A percentile compares a stretch with the other conserved stretches of the same genome.
Evolutionary conservation across 2,888 invertebrate genomes (phyloP).

Genomic region (Chymomyza procnemis): DNA sequence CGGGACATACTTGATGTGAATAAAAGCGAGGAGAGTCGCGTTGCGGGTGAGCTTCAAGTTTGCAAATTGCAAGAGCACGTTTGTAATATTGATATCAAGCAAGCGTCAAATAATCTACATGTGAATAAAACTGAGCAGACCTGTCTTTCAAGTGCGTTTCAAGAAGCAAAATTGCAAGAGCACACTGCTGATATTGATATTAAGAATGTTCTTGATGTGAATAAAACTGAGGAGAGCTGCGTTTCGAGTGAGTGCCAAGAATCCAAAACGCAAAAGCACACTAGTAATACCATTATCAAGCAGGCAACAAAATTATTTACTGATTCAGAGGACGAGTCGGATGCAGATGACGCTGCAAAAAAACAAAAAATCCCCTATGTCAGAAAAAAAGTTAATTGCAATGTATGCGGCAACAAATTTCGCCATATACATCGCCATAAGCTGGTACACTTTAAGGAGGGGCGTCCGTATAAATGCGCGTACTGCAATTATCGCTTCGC

Average conservation of each 20-base stretch:
- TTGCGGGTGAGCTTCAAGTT: not conserved
- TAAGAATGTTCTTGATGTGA: not conserved
- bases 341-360: constrained; percentile 18
- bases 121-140: no score
- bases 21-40: not conserved
- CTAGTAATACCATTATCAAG: not conserved
- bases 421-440: constrained; percentile 77
- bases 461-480: constrained; percentile 64
- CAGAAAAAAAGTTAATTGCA: no score
- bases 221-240: not conserved
- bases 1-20: no score
- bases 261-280: not conserved
- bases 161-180: not conserved
- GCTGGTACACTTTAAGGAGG: constrained; percentile 51
- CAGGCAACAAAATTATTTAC: no score
- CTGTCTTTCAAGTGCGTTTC: not conserved
- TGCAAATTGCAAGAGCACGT: not conserved
- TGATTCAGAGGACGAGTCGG: constrained; percentile 13
- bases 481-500: constrained; percentile 41
- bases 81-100: not conserved
- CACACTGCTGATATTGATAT: not conserved
- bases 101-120: no score
- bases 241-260: not conserved
- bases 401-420: constrained; percentile 79
- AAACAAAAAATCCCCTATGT: no score